These are phyloP conservation scores for Drosophila siamana DNA, from an alignment of 2,888 invertebrate species.

Conservation along the genomic window DNA sequence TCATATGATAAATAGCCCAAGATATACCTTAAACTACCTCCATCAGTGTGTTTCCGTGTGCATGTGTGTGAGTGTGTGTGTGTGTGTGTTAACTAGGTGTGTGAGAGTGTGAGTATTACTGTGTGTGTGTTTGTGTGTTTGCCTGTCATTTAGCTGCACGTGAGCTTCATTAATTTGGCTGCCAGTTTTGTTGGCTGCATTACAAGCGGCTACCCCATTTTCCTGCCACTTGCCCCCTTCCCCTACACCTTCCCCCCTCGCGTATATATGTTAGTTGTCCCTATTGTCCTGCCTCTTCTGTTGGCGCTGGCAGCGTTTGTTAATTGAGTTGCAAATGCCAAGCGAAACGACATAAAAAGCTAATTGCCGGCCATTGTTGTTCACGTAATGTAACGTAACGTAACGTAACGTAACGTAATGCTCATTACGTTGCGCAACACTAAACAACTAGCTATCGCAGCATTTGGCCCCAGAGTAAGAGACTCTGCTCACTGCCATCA, in stretches of 20 bases:
- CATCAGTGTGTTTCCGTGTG: constrained; percentile 8
- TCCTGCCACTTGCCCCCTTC: neutral
- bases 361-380: constrained; percentile 67
- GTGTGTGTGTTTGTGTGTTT: constrained; percentile 23
- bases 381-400: constrained; percentile 59
- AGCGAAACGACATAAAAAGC: constrained; percentile 62
- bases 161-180: constrained; percentile 52
- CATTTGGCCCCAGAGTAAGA: constrained; percentile 16
- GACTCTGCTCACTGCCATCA: too few relatives aligned
- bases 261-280: too few relatives aligned
- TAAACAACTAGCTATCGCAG: constrained; percentile 37
- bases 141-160: constrained; percentile 56
- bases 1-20: constrained; percentile 53
- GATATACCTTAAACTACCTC: constrained; percentile 32
- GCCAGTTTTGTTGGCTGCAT: constrained; percentile 41
- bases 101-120: constrained; percentile 19
- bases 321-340: constrained; percentile 77
- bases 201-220: constrained; percentile 49
- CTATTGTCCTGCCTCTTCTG: constrained; percentile 2
- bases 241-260: neutral
- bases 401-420: constrained; percentile 37
- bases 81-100: constrained; percentile 10
- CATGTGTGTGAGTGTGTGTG: constrained; percentile 9
- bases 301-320: too few relatives aligned
- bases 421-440: constrained; percentile 66